phyloP scores from a whole-genome alignment of 2,888 invertebrate species.

The Podotricha telesiphe region DNA sequence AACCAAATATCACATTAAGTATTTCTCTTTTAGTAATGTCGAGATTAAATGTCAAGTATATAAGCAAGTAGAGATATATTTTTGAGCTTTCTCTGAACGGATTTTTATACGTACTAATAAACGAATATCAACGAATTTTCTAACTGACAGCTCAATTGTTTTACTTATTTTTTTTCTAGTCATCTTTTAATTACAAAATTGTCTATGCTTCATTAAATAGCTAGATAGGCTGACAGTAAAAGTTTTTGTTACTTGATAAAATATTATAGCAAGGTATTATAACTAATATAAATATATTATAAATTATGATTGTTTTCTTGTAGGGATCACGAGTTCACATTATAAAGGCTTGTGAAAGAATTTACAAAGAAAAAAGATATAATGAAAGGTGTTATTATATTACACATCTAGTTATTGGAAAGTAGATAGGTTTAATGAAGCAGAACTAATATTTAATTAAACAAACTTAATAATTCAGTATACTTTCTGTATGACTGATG shows the following conservation, averaged over 20 bases:
- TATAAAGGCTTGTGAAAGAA: conserved; percentile 12
- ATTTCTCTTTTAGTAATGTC: too few species aligned
- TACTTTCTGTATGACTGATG: conserved; percentile 1
- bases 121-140: too few species aligned
- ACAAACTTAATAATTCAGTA: conserved; percentile 11
- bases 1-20: too few species aligned
- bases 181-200: neutral
- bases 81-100: too few species aligned
- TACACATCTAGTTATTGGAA: conserved; percentile 16
- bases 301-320: conserved; percentile 8
- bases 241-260: conserved; percentile 1
- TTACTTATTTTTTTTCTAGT: conserved; percentile 1
- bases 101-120: too few species aligned
- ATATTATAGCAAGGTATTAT: conserved; percentile 14
- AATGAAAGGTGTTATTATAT: conserved; percentile 17
- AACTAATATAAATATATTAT: conserved; percentile 6
- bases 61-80: too few species aligned
- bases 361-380: conserved; percentile 7
- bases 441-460: conserved; percentile 17
- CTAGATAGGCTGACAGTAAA: neutral
- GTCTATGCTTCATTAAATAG: conserved; percentile 1
- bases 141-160: neutral
- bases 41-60: too few species aligned
- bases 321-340: conserved; percentile 4
- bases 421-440: conserved; percentile 6